Base-by-base conservation (phyloP, 1,140 invertebrate genomes). In the Rhizoglyphus robini region DNA sequence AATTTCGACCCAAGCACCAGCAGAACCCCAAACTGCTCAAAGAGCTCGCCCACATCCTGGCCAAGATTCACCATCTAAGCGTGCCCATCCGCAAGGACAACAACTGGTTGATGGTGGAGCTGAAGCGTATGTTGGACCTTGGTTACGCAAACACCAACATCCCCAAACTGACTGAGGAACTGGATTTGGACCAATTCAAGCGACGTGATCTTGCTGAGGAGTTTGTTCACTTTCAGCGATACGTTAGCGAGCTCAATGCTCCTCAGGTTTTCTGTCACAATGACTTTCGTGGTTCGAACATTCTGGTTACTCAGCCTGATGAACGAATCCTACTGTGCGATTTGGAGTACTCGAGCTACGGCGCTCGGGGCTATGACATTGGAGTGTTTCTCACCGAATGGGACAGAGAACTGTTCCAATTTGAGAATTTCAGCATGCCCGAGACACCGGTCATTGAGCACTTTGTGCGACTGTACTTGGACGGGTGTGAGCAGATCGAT, bases 231-330 rank as follows among this genome's bases (percentile, higher is more conserved):
- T 60, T 60, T 3, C 1, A 30, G 11, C 11, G 8, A 27, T 60
- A 20, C 11, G 27, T 60, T 2, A 1, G 3, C 18, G 3, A 34
- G 1, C 2, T 23, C 23, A 18, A 30, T 15, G 13, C 15, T n/a
- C 63, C 63, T 1, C 25, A 36, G 18, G 63, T 64, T n/a, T 64
- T 64, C 30, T 4, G 18, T 18, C 63, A 64, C 29, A 51, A 51
- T 36, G 63, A 64, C 41, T 64, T 64, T 64, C 41, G 63, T 32
- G 13, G 41, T 15, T n/a, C 11, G 11, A 64, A 64, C 30, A 47
- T 49, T 27, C 23, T 64, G 46, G 47, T 64, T 8, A 4, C 15
- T 4, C 27, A 51, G 23, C 13, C 18, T 15, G 61, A 36, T 27
- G 63, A 57, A 4, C 18, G 51, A 64, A 54, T 64, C 2, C 8